Percentiles rank a stretch among this genome's conserved stretches.
phyloP scores from a whole-genome alignment of 2,797 vertebrate species.

The Sebastes hopkinsi region DNA sequence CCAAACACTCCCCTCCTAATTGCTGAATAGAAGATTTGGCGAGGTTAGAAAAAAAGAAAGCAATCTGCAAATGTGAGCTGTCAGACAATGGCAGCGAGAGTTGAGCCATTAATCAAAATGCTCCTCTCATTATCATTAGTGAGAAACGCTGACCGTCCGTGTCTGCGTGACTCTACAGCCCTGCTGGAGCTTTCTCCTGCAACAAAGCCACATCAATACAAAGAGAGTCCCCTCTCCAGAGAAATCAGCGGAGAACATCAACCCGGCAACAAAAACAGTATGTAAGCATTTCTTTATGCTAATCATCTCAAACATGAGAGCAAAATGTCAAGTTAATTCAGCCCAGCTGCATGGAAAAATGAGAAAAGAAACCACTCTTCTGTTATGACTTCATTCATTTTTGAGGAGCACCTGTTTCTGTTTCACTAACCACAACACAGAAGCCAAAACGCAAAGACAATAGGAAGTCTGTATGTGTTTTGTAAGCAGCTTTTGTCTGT shows the following conservation, averaged over 20 bases:
- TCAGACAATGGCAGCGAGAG: slow-evolving; percentile 60
- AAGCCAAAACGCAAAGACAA: neutral
- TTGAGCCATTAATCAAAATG: slow-evolving; percentile 75
- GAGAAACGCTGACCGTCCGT: slow-evolving; percentile 73
- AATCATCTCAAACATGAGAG: slow-evolving; percentile 54
- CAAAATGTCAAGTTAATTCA: slow-evolving; percentile 66
- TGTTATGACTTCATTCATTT: slow-evolving; percentile 13
- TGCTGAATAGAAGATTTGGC: slow-evolving; percentile 48
- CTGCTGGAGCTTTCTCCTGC: slow-evolving; percentile 43
- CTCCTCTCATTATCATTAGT: slow-evolving; percentile 75
- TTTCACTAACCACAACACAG: neutral
- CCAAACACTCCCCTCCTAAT: slow-evolving; percentile 69
- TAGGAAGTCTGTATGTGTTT: neutral
- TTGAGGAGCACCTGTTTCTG: slow-evolving; percentile 27
- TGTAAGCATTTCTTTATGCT: slow-evolving; percentile 68
- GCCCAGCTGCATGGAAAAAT: slow-evolving; percentile 26
- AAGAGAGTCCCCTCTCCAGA: slow-evolving; percentile 53
- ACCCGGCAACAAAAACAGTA: slow-evolving; percentile 39
- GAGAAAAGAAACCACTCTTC: neutral
- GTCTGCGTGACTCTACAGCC: slow-evolving; percentile 47
- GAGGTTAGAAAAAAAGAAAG: slow-evolving; percentile 55
- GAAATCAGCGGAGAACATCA: slow-evolving; percentile 57
- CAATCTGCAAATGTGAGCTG: slow-evolving; percentile 69
- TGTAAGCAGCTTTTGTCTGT: neutral
- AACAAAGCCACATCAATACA: slow-evolving; percentile 52